A percentile compares a stretch with the other conserved stretches of the same genome.
These are phyloP conservation scores for Pygoscelis adeliae DNA, from an alignment of 2,113 vertebrate genomes.

Conservation along the genomic window DNA sequence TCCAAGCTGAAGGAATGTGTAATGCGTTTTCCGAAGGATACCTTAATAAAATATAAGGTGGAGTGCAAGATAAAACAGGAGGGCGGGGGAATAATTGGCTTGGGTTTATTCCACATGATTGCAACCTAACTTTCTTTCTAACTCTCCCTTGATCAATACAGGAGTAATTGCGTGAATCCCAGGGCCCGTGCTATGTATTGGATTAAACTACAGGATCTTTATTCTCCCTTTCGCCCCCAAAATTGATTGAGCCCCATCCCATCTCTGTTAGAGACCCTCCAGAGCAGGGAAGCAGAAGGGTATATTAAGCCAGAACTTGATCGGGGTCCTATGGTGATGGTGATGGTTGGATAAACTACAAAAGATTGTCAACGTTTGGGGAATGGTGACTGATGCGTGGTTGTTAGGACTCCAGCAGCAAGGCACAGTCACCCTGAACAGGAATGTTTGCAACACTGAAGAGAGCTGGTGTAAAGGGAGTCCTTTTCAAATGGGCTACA, in stretches of 20 bases:
- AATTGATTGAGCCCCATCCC: not conserved
- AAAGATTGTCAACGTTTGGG: not conserved
- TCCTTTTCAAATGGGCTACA: not conserved
- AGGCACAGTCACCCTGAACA: not conserved
- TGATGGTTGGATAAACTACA: not conserved
- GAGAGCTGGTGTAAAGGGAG: not conserved
- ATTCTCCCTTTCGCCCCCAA: not conserved
- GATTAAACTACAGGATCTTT: not conserved
- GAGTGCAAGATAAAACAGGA: not conserved
- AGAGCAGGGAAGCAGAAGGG: not conserved
- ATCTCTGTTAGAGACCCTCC: not conserved
- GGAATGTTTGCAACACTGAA: not conserved
- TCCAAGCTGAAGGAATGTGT: not conserved
- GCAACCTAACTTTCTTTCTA: not conserved
- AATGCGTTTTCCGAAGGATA: not conserved
- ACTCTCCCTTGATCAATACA: not conserved
- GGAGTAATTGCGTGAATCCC: not conserved
- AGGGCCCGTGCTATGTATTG: not conserved
- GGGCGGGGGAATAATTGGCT: not conserved
- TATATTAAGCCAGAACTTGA: not conserved
- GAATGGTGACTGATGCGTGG: accelerated
- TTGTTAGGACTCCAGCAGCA: not conserved
- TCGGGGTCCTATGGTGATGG: not conserved
- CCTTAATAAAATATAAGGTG: not conserved
- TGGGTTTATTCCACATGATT: not conserved